Evolutionary conservation across 2,888 invertebrate species (phyloP), one percentile per base, ranked within the genome.

Genomic region (Caenorhabditis auriculariae): DNA sequence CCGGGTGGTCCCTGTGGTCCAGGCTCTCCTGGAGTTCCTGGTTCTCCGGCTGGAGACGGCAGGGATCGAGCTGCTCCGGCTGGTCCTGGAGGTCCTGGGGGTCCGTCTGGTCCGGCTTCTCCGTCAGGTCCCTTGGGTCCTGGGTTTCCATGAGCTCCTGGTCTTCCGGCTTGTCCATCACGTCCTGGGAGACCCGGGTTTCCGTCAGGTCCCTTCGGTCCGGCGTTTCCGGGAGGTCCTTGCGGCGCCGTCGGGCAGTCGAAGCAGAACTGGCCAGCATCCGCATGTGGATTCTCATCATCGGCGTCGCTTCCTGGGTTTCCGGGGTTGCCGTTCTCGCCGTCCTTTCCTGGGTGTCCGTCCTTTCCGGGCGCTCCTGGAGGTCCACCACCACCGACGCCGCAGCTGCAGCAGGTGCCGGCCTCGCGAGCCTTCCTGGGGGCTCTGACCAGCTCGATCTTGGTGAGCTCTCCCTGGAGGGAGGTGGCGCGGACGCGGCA

Each of bases 131-230:
- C 72, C 32, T 61, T 59, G 48, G 63, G 63, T 59, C 72, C 72
- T 51, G 63, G 57, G 26, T 58, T 53, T 60, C 72, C 72, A 19
- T 60, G 63, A 23, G 65, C 60, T 60, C 69, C 72, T 39, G 61
- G 63, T 21, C 49, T 47, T 63, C 72, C 72, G 17, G 66, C 38
- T 43, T 63, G 57, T 64, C 71, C 71, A 38, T 58, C 52, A 29
- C 60, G 60, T 59, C 72, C 72, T 32, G 75, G 60, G 32, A 55
- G 54, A 60, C 76, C 76, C 7, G 75, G 63, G 37, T 51, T 56
- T 55, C 78, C 78, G 47, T 66, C 61, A 26, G 62, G 63, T 56
- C 76, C 76, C 46, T 61, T 62, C 51, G 62, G 58, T 56, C 73
- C 72, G 46, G 58, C 62, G 41, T 53, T 59, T 62, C 69, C 74